Evolutionary conservation across 2,888 invertebrate species (phyloP).

Genomic region (Carabus problematicus): DNA sequence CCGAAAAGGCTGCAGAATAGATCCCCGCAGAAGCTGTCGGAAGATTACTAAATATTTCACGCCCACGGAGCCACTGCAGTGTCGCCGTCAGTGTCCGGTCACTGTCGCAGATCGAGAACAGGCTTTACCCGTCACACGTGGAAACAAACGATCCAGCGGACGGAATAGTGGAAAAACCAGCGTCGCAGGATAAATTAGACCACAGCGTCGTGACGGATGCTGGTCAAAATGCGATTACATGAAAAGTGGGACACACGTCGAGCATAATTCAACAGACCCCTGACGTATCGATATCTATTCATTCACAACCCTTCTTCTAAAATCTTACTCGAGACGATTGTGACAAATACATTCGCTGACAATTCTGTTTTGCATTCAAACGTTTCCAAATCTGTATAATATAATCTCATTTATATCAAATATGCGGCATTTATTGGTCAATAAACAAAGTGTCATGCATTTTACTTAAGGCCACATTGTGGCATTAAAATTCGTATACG

Average conservation of each 20-base stretch:
- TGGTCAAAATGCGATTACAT: conserved; percentile 41
- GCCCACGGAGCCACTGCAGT: background rate
- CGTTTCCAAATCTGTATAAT: no score
- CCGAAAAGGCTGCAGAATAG: no score
- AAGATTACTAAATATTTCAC: conserved; percentile 18
- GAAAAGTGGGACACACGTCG: conserved; percentile 32
- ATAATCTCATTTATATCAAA: no score
- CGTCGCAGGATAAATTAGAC: conserved; percentile 27
- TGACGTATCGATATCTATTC: background rate
- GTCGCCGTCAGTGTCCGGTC: conserved; percentile 21
- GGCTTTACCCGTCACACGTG: conserved; percentile 38
- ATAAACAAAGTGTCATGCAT: no score
- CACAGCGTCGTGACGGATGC: conserved; percentile 24
- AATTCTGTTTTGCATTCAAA: no score
- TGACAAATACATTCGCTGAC: no score
- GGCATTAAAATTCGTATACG: no score
- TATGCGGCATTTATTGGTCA: no score
- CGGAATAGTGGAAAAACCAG: conserved; percentile 17
- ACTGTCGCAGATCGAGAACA: conserved; percentile 35
- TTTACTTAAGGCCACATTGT: no score
- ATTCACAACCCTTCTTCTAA: background rate
- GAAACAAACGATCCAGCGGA: conserved; percentile 29
- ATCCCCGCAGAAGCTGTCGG: background rate
- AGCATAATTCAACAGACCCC: conserved; percentile 30
- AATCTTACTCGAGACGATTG: no score